phyloP scores from a whole-genome alignment of 2,113 vertebrate species.

The Chamaea fasciata region DNA sequence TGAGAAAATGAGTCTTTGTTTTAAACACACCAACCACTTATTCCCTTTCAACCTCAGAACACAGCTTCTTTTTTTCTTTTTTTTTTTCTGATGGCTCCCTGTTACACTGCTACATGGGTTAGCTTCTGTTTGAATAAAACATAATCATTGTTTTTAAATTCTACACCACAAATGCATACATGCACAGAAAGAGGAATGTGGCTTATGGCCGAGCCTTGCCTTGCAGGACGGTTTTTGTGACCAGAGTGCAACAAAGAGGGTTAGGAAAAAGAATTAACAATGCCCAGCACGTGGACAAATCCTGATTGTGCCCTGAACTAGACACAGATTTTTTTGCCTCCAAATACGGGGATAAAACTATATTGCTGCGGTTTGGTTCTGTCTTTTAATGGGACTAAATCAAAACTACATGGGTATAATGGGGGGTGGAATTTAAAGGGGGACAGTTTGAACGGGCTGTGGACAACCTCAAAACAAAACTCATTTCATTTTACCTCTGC shows the following conservation, averaged over 20 bases:
- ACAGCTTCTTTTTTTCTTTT: background rate
- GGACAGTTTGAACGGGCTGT: background rate
- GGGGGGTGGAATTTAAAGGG: background rate
- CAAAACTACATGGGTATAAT: background rate
- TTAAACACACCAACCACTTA: background rate
- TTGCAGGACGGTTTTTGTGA: background rate
- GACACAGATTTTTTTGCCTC: background rate
- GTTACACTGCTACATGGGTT: background rate
- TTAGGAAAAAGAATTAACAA: background rate
- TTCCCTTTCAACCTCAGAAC: background rate
- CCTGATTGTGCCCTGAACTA: background rate
- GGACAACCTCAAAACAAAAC: background rate
- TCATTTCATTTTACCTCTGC: background rate
- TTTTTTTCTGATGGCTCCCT: background rate
- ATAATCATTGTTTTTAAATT: background rate
- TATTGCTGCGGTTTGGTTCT: background rate
- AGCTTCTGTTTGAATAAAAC: background rate
- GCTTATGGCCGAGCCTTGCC: background rate
- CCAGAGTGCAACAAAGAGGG: background rate
- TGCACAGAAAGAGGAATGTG: background rate
- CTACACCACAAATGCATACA: background rate
- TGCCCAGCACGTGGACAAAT: background rate
- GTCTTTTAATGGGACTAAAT: background rate
- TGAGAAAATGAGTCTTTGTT: slow-evolving; percentile 1
- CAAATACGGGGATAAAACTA: background rate